Evolutionary conservation across 2,888 invertebrate species (phyloP).

Genomic region (Byasa hedistus): DNA sequence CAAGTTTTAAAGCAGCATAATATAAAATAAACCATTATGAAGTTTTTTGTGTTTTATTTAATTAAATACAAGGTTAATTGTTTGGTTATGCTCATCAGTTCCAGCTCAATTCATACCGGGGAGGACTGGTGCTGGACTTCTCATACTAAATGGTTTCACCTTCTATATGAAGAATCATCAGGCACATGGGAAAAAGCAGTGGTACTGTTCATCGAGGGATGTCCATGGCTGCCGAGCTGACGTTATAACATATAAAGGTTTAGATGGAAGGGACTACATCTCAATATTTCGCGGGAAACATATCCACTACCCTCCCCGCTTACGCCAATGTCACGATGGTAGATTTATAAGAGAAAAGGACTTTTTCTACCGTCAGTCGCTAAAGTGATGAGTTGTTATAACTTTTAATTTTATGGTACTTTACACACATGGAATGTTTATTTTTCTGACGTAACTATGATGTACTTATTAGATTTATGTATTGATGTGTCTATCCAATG

Average conservation of each 20-base stretch:
- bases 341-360: slow-evolving; percentile 72
- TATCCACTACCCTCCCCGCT: slow-evolving; percentile 68
- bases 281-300: slow-evolving; percentile 72
- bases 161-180: slow-evolving; percentile 77
- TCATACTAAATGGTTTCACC: slow-evolving; percentile 71
- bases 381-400: slow-evolving; percentile 41
- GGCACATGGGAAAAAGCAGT: slow-evolving; percentile 73
- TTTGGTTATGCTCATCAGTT: slow-evolving; percentile 56
- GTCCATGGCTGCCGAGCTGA: slow-evolving; percentile 72
- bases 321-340: slow-evolving; percentile 69
- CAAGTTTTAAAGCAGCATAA: slow-evolving; percentile 22
- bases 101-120: slow-evolving; percentile 74
- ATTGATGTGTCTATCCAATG: slow-evolving; percentile 48
- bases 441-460: slow-evolving; percentile 52
- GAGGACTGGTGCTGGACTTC: slow-evolving; percentile 66
- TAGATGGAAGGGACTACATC: slow-evolving; percentile 69
- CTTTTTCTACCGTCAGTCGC: slow-evolving; percentile 46
- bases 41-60: slow-evolving; percentile 44
- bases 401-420: slow-evolving; percentile 40
- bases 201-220: slow-evolving; percentile 74
- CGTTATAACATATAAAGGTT: slow-evolving; percentile 70
- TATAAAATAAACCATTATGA: slow-evolving; percentile 35
- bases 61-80: slow-evolving; percentile 24
- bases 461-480: slow-evolving; percentile 43
- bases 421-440: slow-evolving; percentile 29